These are phyloP conservation scores for Bursaphelenchus mucronatus DNA, from an alignment of 1,140 invertebrate species.

Conservation along the genomic window DNA sequence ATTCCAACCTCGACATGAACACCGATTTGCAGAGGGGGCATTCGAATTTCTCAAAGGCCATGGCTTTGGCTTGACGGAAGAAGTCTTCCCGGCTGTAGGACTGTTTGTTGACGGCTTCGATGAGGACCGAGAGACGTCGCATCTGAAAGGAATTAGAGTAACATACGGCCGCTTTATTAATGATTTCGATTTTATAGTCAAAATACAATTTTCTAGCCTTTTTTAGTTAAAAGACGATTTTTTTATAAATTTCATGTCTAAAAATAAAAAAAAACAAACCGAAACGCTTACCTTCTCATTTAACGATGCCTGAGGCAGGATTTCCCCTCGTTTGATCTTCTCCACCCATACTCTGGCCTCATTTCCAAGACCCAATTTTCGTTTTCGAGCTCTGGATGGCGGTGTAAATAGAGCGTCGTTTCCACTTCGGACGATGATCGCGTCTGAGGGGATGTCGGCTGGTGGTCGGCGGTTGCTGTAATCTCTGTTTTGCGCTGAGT, in stretches of 20 bases:
- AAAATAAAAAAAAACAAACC: constrained; percentile 4
- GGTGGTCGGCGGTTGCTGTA: constrained; percentile 59
- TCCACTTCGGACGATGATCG: constrained; percentile 54
- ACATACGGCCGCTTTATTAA: too few species aligned
- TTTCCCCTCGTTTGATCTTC: constrained; percentile 54
- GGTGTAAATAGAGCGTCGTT: constrained; percentile 54
- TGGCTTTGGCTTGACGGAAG: constrained; percentile 46
- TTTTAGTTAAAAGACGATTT: neutral
- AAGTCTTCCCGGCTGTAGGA: constrained; percentile 42
- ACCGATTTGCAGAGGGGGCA: constrained; percentile 54
- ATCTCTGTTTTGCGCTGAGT: neutral
- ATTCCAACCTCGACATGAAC: constrained; percentile 54
- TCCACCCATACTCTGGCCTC: constrained; percentile 52
- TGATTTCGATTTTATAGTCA: too few species aligned
- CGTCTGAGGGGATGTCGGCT: constrained; percentile 58
- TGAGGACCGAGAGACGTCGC: constrained; percentile 35
- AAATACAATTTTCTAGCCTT: too few species aligned
- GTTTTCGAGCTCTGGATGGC: constrained; percentile 43
- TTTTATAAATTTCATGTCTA: neutral
- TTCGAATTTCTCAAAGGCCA: constrained; percentile 58
- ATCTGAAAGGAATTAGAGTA: constrained; percentile 35
- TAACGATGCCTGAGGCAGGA: constrained; percentile 43
- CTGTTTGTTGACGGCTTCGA: constrained; percentile 39
- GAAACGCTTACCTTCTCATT: constrained; percentile 47
- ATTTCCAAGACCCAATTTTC: constrained; percentile 55